A percentile compares a stretch with the other conserved stretches of the same genome.
phyloP scores from a whole-genome alignment of 2,113 vertebrate genomes.

The human (Homo sapiens) region DNA sequence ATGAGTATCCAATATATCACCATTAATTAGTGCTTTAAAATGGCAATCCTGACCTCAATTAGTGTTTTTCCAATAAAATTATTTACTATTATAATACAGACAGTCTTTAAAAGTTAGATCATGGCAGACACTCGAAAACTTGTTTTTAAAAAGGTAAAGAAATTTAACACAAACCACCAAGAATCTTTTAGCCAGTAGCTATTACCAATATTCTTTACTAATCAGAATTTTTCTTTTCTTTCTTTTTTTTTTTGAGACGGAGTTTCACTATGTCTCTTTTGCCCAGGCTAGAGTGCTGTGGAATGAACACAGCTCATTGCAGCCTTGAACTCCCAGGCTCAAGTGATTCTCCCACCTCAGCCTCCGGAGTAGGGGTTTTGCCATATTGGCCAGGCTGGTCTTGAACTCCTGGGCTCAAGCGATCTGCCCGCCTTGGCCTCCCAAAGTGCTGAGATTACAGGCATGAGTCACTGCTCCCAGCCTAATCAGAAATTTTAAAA shows the following conservation, averaged over 20 bases:
- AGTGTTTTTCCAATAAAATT: not conserved
- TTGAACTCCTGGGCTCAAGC: too few species aligned
- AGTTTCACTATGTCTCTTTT: too few species aligned
- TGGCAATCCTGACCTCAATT: not conserved
- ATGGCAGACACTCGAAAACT: not conserved
- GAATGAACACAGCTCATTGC: too few species aligned
- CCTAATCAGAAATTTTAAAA: not conserved
- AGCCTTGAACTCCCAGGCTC: too few species aligned
- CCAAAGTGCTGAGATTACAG: too few species aligned
- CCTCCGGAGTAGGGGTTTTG: too few species aligned
- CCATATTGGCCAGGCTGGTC: too few species aligned
- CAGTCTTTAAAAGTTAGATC: not conserved
- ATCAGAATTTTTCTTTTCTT: not conserved
- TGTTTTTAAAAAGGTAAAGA: not conserved
- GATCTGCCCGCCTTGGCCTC: too few species aligned
- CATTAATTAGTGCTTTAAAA: conserved; percentile 26
- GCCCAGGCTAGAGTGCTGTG: too few species aligned
- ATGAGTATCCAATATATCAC: not conserved
- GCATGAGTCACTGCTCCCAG: too few species aligned
- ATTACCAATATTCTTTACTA: conserved; percentile 3
- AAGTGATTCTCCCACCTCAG: too few species aligned
- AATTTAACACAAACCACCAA: not conserved
- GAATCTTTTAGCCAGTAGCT: not conserved
- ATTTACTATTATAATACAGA: not conserved
- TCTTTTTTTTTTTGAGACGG: too few species aligned